phyloP scores from a whole-genome alignment of 2,797 vertebrate species.

The Labeo calbasu region DNA sequence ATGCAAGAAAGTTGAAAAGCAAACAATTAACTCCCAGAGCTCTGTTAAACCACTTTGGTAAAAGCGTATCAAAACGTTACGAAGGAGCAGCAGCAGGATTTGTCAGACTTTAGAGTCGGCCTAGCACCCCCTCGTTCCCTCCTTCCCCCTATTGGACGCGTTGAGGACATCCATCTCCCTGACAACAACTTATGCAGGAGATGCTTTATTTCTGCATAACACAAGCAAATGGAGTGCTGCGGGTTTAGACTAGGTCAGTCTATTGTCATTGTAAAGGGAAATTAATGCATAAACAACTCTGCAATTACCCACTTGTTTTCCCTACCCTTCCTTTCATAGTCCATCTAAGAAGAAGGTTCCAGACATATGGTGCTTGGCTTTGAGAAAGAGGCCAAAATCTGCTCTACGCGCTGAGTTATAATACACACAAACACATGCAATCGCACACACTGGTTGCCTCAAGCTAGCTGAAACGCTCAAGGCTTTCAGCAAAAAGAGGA shows the following conservation, averaged over 20 bases:
- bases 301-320: constrained; percentile 58
- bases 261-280: constrained; percentile 59
- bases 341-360: constrained; percentile 54
- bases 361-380: constrained; percentile 66
- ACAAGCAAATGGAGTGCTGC: constrained; percentile 54
- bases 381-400: constrained; percentile 68
- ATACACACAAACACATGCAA: constrained; percentile 15
- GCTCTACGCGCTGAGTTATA: constrained; percentile 45
- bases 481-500: constrained; percentile 50
- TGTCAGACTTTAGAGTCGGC: constrained; percentile 44
- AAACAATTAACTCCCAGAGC: constrained; percentile 57
- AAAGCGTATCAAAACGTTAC: constrained; percentile 40
- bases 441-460: constrained; percentile 5
- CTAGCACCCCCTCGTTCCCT: constrained; percentile 35
- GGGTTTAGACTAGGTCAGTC: constrained; percentile 60
- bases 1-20: constrained; percentile 50
- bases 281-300: constrained; percentile 56
- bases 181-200: constrained; percentile 60
- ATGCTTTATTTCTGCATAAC: constrained; percentile 61
- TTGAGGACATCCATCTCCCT: constrained; percentile 64
- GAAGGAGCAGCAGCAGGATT: constrained; percentile 43
- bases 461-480: constrained; percentile 16
- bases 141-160: constrained; percentile 46
- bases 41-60: constrained; percentile 27
- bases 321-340: constrained; percentile 14